These are phyloP conservation scores for Trididemnum nubilum DNA, from an alignment of 23 tunicate species.

Conservation along the genomic window DNA sequence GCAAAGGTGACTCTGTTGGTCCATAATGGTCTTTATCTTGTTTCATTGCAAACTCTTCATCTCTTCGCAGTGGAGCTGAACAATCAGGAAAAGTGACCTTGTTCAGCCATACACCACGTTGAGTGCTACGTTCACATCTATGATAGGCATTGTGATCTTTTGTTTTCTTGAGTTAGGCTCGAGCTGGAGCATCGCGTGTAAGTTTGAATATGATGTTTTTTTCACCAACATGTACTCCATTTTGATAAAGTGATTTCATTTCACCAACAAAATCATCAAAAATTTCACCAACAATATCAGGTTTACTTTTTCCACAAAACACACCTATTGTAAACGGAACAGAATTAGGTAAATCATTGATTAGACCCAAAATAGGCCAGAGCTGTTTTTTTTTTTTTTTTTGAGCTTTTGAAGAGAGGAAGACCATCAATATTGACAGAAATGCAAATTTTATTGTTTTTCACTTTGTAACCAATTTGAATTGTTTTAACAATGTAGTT, in stretches of 20 bases:
- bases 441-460: conserved; percentile 14
- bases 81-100: conserved; percentile 38
- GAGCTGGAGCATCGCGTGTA: conserved; percentile 56
- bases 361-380: conserved; percentile 48
- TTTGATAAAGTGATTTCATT: conserved; percentile 27
- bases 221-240: conserved; percentile 14
- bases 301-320: conserved; percentile 29
- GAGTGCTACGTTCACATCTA: conserved; percentile 35
- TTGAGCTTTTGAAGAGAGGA: conserved; percentile 46
- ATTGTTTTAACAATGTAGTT: neutral
- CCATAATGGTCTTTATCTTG: conserved; percentile 35
- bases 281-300: conserved; percentile 11
- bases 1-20: conserved; percentile 20
- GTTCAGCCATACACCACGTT: conserved; percentile 36
- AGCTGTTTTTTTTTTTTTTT: conserved; percentile 41
- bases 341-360: conserved; percentile 7
- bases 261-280: conserved; percentile 39
- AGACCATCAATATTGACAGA: conserved; percentile 46
- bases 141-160: conserved; percentile 44
- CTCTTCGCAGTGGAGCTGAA: conserved; percentile 24
- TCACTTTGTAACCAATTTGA: neutral
- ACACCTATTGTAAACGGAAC: conserved; percentile 36
- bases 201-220: conserved; percentile 12
- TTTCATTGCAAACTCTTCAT: conserved; percentile 19
- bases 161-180: conserved; percentile 28